These are phyloP conservation scores for Erethizon dorsatum DNA, from an alignment of 2,797 vertebrate genomes.

Conservation along the genomic window DNA sequence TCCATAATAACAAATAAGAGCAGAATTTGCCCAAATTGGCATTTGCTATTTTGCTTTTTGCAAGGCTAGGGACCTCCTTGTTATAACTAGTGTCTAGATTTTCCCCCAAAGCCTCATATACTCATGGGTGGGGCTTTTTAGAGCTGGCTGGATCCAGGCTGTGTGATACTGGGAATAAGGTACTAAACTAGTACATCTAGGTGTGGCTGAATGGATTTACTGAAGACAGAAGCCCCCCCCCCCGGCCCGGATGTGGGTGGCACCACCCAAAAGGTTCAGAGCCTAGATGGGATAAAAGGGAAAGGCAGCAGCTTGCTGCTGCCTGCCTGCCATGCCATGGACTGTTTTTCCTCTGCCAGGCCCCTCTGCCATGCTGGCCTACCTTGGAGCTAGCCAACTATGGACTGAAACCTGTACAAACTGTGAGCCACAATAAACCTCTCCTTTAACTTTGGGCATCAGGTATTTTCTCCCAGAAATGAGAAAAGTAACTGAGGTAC, in stretches of 20 bases:
- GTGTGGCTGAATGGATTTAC: not conserved
- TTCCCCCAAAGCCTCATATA: not conserved
- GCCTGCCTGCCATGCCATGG: not conserved
- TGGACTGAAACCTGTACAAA: not conserved
- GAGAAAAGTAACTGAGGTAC: not conserved
- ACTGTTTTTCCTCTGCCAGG: not conserved
- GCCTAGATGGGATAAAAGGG: not conserved
- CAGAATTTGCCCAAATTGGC: conserved; percentile 25
- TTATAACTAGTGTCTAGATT: not conserved
- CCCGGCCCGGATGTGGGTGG: not conserved
- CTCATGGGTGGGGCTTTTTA: not conserved
- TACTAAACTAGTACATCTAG: not conserved
- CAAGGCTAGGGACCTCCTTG: not conserved
- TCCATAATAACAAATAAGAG: conserved; percentile 6
- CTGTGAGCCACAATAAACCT: not conserved
- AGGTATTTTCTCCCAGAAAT: not conserved
- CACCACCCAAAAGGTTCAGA: not conserved
- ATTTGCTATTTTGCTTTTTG: conserved; percentile 9
- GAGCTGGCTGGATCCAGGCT: not conserved
- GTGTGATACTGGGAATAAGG: not conserved
- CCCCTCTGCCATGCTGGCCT: not conserved
- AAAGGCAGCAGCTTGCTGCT: not conserved
- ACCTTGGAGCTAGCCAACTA: not conserved
- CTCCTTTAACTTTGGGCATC: not conserved
- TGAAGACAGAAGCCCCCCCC: not conserved